Evolutionary conservation across 2,888 invertebrate species (phyloP).

Genomic region (Patella pellucida): DNA sequence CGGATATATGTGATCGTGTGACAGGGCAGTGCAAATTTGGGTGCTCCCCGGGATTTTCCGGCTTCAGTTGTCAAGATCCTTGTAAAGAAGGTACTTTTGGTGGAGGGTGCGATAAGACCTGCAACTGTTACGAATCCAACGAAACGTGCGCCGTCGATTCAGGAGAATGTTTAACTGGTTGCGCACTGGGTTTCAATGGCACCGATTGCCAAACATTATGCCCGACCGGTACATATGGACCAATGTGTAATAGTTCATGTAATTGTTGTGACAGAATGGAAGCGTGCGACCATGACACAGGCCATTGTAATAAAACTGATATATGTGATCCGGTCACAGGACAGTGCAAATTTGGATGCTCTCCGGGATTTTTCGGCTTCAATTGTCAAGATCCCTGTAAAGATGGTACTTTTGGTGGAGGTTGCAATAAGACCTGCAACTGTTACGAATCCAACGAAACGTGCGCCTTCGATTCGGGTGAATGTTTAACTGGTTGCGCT

Average conservation of each 20-base stretch:
- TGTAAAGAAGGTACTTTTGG: slow-evolving; percentile 1
- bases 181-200: neutral
- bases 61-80: neutral
- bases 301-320: slow-evolving; percentile 16
- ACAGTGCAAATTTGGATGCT: neutral
- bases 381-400: neutral
- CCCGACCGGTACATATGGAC: neutral
- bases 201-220: neutral
- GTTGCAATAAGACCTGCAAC: neutral
- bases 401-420: neutral
- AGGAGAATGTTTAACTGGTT: neutral
- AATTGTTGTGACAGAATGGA: neutral
- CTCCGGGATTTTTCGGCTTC: neutral
- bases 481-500: slow-evolving; percentile 27
- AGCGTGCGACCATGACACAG: slow-evolving; percentile 17
- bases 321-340: neutral
- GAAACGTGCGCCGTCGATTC: neutral
- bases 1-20: neutral
- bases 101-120: neutral
- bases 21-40: neutral
- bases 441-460: neutral
- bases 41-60: neutral
- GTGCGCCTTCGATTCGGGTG: slow-evolving; percentile 24
- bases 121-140: neutral
- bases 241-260: neutral